These are phyloP conservation scores for Sesamia inferens DNA, from an alignment of 2,888 invertebrate genomes.

Conservation along the genomic window DNA sequence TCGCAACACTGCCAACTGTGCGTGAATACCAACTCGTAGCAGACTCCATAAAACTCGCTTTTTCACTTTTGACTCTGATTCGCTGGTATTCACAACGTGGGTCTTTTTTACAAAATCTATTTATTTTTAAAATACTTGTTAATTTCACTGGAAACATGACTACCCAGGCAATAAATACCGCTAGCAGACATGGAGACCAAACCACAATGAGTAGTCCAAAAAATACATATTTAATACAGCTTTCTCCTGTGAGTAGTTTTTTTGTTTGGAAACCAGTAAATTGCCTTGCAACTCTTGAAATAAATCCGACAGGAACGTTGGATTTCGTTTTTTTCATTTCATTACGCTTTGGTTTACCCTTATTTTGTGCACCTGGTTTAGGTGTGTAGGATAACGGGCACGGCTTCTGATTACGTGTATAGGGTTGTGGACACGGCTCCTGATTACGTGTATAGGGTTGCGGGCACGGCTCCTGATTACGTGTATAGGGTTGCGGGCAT, in stretches of 20 bases:
- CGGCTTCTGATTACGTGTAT: no score
- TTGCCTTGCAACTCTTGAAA: constrained; percentile 18
- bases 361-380: constrained; percentile 1
- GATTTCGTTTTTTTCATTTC: background rate
- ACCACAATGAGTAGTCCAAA: constrained; percentile 66
- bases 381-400: background rate
- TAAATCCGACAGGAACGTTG: background rate
- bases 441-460: background rate
- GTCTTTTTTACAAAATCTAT: constrained; percentile 27
- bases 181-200: constrained; percentile 75
- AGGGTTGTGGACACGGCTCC: background rate
- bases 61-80: constrained; percentile 26
- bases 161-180: constrained; percentile 67
- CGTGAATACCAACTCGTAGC: constrained; percentile 52
- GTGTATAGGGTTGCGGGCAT: background rate
- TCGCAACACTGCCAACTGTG: constrained; percentile 30
- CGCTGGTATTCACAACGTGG: constrained; percentile 26
- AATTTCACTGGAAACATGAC: constrained; percentile 68
- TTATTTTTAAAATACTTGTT: constrained; percentile 24
- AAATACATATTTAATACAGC: constrained; percentile 62
- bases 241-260: constrained; percentile 33
- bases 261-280: constrained; percentile 16
- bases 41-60: constrained; percentile 21
- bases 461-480: background rate
- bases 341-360: background rate